Evolutionary conservation across 2,113 vertebrate genomes (phyloP), one percentile per base, ranked within the genome.

Genomic region (Notiomystis cincta): DNA sequence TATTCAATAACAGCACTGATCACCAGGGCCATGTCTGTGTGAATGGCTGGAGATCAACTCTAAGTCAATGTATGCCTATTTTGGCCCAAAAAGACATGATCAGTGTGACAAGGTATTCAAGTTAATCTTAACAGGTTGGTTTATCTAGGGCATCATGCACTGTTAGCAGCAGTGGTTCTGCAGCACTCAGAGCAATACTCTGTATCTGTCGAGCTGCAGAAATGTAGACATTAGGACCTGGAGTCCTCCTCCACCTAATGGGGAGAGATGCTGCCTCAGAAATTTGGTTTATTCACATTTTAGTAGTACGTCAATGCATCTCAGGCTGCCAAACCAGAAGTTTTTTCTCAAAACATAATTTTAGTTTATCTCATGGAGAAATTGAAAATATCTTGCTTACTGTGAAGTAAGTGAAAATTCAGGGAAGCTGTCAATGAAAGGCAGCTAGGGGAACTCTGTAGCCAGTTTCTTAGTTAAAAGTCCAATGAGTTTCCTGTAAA

Each of bases 391-490:
- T 8, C 18, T 27, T 47, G 22, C 70, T 94, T 81, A 61, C 60
- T 42, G n/a, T 28, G 28, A 90, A 91, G 11, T 25, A 78, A 71
- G 10, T 56, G 60, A 88, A 95, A 95, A 92, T 84, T 60, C 21
- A 7, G 57, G 22, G 56, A 95, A 87, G 58, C 50, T 81, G 64
- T 66, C 27, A 76, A 44, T 50, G 81, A 90, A 31, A 77, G 56
- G 62, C 71, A 95, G 65, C 71, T 93, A 75, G 96, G 71, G 35
- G 13, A 93, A 72, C 24, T 72, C 45, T 51, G 37, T 57, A 78
- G 56, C 42, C 70, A 82, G 31, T 40, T 90, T 94, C 80, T 91
- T 58, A 75, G 71, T 89, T 80, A 77, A 66, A 87, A 91, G 78
- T 81, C 37, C 2, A 0, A 75, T 25, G 40, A 66, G 27, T 60